Evolutionary conservation across 1,140 invertebrate species (phyloP), one percentile per base, ranked within the genome.

Genomic region (Brevipalpus yothersi): DNA sequence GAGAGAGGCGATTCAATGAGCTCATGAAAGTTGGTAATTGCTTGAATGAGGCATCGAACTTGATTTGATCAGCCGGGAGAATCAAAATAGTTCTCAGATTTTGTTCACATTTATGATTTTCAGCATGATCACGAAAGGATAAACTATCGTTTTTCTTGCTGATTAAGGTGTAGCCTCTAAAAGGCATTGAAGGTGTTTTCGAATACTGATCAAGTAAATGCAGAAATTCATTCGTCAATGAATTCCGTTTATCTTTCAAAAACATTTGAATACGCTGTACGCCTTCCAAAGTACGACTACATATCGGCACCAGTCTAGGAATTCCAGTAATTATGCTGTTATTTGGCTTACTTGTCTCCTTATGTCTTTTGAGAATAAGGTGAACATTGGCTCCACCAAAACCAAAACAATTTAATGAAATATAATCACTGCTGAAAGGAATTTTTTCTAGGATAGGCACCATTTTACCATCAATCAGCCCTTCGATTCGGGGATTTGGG

Each of bases 341-440:
- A 17, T 51, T 19, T 10, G 49, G 13, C n/a, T 7, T 13, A n/a
- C n/a, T 13, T 17, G 2, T 2, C 1, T n/a, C 8, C 2, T 51
- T 8, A 53, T 51, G 21, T 19, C 19, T 4, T 53, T 80, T 77
- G 0, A 96, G 72, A 58, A 96, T 74, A 0, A 88, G 72, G 71
- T 96, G 92, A n/a, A 86, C 89, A 73, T 97, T 97, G 23, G 90
- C 86, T 54, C 93, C 93, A 60, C 93, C 93, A 74, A 96, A 96
- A 21, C 93, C 93, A 71, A 97, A 97, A 3, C 88, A 94, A 72
- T 95, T 97, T 1, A 96, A 67, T 8, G 79, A 91, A 43, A 86
- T 79, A 31, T 87, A 73, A 15, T 86, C 87, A 19, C 87, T 86
- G 41, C 83, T 81, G 81, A 85, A 63, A 4, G 64, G 63, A n/a